Conservation (phyloP, 2,797 vertebrate genomes). For the Melanotaenia nigrans region DNA sequence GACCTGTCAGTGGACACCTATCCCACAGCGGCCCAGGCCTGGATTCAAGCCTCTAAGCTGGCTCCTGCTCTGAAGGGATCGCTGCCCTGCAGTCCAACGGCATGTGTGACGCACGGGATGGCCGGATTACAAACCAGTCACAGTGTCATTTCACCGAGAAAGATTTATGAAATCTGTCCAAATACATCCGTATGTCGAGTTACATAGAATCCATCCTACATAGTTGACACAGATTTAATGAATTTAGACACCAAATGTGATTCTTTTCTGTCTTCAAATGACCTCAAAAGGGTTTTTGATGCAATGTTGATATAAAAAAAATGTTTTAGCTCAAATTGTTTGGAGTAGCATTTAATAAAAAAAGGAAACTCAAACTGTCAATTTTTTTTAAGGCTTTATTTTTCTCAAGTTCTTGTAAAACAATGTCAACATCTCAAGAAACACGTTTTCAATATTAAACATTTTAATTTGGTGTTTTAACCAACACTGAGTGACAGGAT, state of each 20-base stretch:
- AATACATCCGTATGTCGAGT: not conserved
- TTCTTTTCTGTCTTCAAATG: not conserved
- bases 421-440: not conserved
- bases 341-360: slow-evolving; percentile 18
- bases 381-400: slow-evolving; percentile 19
- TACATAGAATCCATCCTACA: not conserved
- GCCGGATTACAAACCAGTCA: slow-evolving; percentile 29
- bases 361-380: not conserved
- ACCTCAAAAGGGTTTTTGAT: not conserved
- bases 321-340: not conserved
- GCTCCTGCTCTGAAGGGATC: slow-evolving; percentile 22
- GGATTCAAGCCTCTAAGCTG: slow-evolving; percentile 34
- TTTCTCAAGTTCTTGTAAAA: not conserved
- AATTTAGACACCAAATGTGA: not conserved
- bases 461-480: not conserved
- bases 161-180: slow-evolving; percentile 6
- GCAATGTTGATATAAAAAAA: not conserved
- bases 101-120: slow-evolving; percentile 20
- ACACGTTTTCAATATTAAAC: not conserved
- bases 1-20: slow-evolving; percentile 28
- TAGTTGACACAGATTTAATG: not conserved
- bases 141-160: slow-evolving; percentile 10
- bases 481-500: not conserved
- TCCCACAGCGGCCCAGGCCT: slow-evolving; percentile 16
- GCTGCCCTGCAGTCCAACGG: not conserved